Percentiles rank a stretch among this genome's conserved stretches.
Evolutionary conservation across 2,888 invertebrate species (phyloP).

Genomic region (Ophioninae sp.): DNA sequence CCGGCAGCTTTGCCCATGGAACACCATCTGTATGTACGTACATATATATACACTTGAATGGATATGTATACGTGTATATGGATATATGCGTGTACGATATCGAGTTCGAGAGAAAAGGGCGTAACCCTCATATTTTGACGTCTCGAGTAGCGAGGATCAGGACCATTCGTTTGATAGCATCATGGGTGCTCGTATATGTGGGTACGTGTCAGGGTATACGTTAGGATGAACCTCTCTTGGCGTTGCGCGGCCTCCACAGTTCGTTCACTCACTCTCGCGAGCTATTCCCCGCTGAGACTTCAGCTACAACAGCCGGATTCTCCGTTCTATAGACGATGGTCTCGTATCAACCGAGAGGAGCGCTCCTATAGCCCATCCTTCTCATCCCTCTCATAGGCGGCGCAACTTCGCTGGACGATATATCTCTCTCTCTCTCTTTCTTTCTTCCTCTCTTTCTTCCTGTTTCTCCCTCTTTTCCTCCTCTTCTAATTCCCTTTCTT

Average conservation of each 20-base stretch:
- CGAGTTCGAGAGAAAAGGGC: conserved; percentile 12
- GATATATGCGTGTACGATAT: not conserved
- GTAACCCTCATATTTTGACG: conserved; percentile 13
- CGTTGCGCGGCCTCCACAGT: conserved; percentile 56
- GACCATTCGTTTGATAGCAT: conserved; percentile 29
- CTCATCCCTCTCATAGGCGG: not conserved
- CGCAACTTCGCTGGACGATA: conserved; percentile 42
- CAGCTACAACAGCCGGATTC: conserved; percentile 60
- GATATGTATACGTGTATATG: conserved; percentile 7
- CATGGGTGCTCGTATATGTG: conserved; percentile 9
- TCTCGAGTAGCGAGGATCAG: not conserved
- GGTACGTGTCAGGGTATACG: not conserved
- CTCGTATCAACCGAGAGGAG: conserved; percentile 35
- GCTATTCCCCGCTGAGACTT: conserved; percentile 61
- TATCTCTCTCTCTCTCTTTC: not conserved
- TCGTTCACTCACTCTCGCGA: conserved; percentile 52
- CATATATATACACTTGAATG: not conserved
- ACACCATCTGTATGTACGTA: conserved; percentile 39
- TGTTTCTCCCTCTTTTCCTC: not conserved
- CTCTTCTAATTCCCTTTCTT: not conserved
- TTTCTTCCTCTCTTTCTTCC: conserved; percentile 2
- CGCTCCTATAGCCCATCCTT: conserved; percentile 40
- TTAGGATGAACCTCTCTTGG: conserved; percentile 48
- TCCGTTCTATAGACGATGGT: conserved; percentile 51
- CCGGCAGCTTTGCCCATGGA: conserved; percentile 65